phyloP scores from a whole-genome alignment of 2,113 vertebrate genomes.

The crab-eating macaque (Macaca fascicularis) region T2T-MFA8v1.1 NC_088376.1:10968501-10969000 shows the following conservation, averaged over 20 bases:
- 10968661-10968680: background rate
- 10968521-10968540: background rate
- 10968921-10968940: background rate
- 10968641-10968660: background rate
- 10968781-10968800: background rate
- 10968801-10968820: accelerated
- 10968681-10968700: background rate
- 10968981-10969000: background rate
- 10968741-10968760: background rate
- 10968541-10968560: background rate
- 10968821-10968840: background rate
- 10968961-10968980: background rate
- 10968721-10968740: background rate
- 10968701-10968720: background rate
- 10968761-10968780: no score
- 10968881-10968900: background rate
- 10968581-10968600: background rate
- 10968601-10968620: background rate
- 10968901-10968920: background rate
- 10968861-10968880: background rate
- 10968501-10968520: background rate
- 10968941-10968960: background rate
- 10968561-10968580: background rate
- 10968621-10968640: background rate
- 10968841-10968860: background rate